Evolutionary conservation across 2,888 invertebrate species (phyloP).

Genomic region (Corbicula japonica): DNA sequence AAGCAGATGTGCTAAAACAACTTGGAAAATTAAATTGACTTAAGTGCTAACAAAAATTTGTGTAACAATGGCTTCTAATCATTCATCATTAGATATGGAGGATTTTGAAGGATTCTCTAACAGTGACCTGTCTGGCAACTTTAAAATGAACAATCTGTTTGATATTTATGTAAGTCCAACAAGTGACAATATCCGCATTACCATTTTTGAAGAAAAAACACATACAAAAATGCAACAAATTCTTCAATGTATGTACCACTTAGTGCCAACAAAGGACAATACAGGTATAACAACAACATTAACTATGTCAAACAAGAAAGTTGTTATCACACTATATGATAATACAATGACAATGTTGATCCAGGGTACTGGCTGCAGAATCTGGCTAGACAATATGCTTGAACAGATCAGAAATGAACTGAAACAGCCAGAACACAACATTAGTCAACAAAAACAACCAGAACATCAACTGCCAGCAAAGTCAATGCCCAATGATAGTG

Average conservation of each 20-base stretch:
- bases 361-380: conserved; percentile 9
- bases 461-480: too few relatives aligned
- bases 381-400: too few relatives aligned
- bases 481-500: too few relatives aligned
- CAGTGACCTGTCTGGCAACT: conserved; percentile 3
- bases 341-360: conserved; percentile 8
- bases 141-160: neutral
- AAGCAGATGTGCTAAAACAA: too few relatives aligned
- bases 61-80: conserved; percentile 3
- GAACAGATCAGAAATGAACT: too few relatives aligned
- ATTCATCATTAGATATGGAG: conserved; percentile 9
- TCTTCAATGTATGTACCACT: neutral
- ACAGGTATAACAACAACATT: neutral
- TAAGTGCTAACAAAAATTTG: too few relatives aligned
- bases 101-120: conserved; percentile 8
- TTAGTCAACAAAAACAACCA: too few relatives aligned
- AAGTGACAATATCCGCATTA: conserved; percentile 4
- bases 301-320: neutral
- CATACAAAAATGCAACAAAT: neutral
- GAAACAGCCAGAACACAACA: too few relatives aligned
- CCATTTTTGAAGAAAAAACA: conserved; percentile 5
- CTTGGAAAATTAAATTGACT: too few relatives aligned
- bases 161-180: neutral
- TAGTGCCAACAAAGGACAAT: conserved; percentile 3
- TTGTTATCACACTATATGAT: conserved; percentile 1